Evolutionary conservation across 2,888 invertebrate species (phyloP).

Genomic region (Ashinkailepas kermadecensis): DNA sequence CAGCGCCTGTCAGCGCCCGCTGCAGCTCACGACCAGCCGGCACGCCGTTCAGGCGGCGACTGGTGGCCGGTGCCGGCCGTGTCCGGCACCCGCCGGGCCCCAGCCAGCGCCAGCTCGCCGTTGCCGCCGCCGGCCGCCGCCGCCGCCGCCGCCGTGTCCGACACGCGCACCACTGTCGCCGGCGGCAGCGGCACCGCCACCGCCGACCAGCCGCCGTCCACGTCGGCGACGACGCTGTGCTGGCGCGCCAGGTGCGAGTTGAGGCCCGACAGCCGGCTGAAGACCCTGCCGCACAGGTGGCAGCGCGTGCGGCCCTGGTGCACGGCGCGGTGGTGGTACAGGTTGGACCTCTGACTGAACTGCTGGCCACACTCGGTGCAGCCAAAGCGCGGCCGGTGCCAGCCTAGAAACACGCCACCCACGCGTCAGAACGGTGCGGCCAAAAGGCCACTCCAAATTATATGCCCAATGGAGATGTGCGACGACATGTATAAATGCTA

Average conservation of each 20-base stretch:
- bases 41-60: too few relatives aligned
- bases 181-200: too few relatives aligned
- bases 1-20: too few relatives aligned
- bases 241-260: not conserved
- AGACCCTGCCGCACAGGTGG: not conserved
- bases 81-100: conserved; percentile 4
- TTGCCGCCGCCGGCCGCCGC: not conserved
- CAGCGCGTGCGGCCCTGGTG: conserved; percentile 16
- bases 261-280: not conserved
- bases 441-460: too few relatives aligned
- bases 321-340: conserved; percentile 7
- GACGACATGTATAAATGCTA: too few relatives aligned
- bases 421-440: too few relatives aligned
- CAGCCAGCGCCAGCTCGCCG: not conserved
- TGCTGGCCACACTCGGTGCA: not conserved
- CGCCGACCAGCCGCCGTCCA: too few relatives aligned
- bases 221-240: not conserved
- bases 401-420: not conserved
- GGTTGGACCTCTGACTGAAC: conserved; percentile 11
- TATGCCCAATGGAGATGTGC: too few relatives aligned
- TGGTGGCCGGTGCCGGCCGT: not conserved
- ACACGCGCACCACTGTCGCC: not conserved
- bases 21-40: too few relatives aligned
- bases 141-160: not conserved
- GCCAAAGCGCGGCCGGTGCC: not conserved